These are phyloP conservation scores for Eclectus roratus DNA, from an alignment of 2,113 vertebrate genomes.

Conservation along the genomic window DNA sequence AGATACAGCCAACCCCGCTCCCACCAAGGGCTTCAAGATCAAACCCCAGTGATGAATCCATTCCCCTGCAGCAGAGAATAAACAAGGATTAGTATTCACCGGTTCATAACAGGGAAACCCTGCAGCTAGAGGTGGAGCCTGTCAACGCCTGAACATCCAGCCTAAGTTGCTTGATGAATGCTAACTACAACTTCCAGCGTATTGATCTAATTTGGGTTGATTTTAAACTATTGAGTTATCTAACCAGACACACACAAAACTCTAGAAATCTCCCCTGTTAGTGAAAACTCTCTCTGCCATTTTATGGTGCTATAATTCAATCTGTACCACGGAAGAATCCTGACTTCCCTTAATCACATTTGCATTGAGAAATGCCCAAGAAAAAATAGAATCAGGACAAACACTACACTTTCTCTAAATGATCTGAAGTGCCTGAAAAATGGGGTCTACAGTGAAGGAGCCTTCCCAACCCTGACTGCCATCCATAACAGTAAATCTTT, in stretches of 20 bases:
- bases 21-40: background rate
- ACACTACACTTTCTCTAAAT: background rate
- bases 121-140: conserved; percentile 49
- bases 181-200: conserved; percentile 31
- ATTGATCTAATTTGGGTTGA: conserved; percentile 60
- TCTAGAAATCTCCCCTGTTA: background rate
- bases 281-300: background rate
- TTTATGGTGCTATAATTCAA: background rate
- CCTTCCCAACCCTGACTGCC: background rate
- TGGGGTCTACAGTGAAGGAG: background rate
- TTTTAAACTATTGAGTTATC: conserved; percentile 37
- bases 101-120: conserved; percentile 21
- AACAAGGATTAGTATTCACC: conserved; percentile 54
- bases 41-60: background rate
- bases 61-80: conserved; percentile 17
- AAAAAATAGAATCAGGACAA: background rate
- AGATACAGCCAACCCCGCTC: rapidly evolving
- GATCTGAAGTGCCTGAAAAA: background rate
- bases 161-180: conserved; percentile 43
- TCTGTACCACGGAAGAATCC: background rate
- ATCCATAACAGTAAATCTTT: background rate
- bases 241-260: background rate
- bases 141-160: background rate
- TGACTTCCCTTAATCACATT: background rate
- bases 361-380: background rate